phyloP scores from a whole-genome alignment of 2,888 invertebrate species.

The Xanthorhoe designata region DNA sequence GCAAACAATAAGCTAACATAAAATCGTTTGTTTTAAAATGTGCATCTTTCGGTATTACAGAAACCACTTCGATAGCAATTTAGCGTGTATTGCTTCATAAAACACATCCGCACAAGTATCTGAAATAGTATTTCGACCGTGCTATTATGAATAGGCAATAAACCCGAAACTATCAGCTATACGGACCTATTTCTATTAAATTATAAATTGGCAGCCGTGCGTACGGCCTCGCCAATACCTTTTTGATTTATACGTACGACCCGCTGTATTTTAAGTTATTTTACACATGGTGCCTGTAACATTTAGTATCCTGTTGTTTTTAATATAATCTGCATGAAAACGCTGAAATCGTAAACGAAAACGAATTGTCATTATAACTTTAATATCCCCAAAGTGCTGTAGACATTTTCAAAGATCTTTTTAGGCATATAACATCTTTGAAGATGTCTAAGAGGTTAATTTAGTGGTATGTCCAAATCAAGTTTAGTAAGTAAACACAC shows the following conservation, averaged over 20 bases:
- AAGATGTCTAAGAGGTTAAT: too few species aligned
- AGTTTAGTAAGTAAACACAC: too few species aligned
- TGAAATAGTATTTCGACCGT: conserved; percentile 26
- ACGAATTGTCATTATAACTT: too few species aligned
- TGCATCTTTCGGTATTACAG: neutral
- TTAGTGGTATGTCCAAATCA: too few species aligned
- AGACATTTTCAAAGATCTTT: too few species aligned
- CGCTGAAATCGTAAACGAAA: too few species aligned
- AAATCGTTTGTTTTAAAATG: neutral
- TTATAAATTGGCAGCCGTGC: conserved; percentile 47
- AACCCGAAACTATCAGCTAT: conserved; percentile 44
- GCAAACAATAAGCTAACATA: too few species aligned
- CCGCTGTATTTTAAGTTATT: conserved; percentile 44
- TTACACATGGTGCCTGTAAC: conserved; percentile 40
- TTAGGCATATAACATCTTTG: too few species aligned
- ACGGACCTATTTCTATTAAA: conserved; percentile 47
- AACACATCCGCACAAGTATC: conserved; percentile 22
- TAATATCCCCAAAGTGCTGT: too few species aligned
- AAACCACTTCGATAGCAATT: neutral
- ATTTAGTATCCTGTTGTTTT: conserved; percentile 38
- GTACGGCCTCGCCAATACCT: conserved; percentile 44
- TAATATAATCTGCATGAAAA: neutral
- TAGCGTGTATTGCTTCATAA: conserved; percentile 24
- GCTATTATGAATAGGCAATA: conserved; percentile 43
- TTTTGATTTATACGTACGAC: conserved; percentile 45